Percentiles rank a stretch among this genome's conserved stretches.
These are phyloP conservation scores for Caenorhabditis sp. DNA, from an alignment of 2,888 invertebrate genomes.

Conservation along the genomic window DNA sequence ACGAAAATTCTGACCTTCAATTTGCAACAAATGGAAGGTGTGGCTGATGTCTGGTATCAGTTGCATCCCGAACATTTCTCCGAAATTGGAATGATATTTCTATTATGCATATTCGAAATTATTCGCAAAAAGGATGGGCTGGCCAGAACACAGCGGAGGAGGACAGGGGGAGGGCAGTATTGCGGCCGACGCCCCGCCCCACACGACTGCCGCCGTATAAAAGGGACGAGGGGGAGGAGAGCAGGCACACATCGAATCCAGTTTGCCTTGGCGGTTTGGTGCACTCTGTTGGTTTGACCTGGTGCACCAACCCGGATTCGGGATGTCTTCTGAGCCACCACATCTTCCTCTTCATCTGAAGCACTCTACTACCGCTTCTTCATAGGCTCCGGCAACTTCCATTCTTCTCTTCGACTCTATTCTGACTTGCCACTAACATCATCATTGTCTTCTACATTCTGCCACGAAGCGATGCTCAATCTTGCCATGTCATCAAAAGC, in stretches of 20 bases:
- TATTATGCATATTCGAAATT: constrained; percentile 48
- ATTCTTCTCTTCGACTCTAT: constrained; percentile 34
- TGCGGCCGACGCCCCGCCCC: constrained; percentile 47
- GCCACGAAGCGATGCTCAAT: constrained; percentile 22
- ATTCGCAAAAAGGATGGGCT: constrained; percentile 60
- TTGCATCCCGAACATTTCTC: constrained; percentile 17
- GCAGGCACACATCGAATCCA: constrained; percentile 64
- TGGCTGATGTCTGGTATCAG: constrained; percentile 21
- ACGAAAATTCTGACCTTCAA: constrained; percentile 37
- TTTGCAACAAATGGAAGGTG: constrained; percentile 22
- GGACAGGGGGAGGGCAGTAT: constrained; percentile 52
- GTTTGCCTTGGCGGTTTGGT: constrained; percentile 57
- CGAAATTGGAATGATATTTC: constrained; percentile 10
- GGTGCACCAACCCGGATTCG: constrained; percentile 40
- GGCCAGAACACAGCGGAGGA: constrained; percentile 38
- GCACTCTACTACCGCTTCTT: constrained; percentile 4
- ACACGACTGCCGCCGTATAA: constrained; percentile 52
- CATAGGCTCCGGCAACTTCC: constrained; percentile 32
- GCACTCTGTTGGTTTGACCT: constrained; percentile 18
- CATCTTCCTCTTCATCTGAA: constrained; percentile 26
- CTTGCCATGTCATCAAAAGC: constrained; percentile 49
- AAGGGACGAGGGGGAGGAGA: constrained; percentile 60
- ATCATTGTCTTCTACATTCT: constrained; percentile 23
- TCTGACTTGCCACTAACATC: constrained; percentile 29
- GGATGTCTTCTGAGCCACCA: constrained; percentile 48